A percentile compares a stretch with the other conserved stretches of the same genome.
Evolutionary conservation across 2,797 vertebrate genomes (phyloP).

Genomic region (Diceros bicornis): DNA sequence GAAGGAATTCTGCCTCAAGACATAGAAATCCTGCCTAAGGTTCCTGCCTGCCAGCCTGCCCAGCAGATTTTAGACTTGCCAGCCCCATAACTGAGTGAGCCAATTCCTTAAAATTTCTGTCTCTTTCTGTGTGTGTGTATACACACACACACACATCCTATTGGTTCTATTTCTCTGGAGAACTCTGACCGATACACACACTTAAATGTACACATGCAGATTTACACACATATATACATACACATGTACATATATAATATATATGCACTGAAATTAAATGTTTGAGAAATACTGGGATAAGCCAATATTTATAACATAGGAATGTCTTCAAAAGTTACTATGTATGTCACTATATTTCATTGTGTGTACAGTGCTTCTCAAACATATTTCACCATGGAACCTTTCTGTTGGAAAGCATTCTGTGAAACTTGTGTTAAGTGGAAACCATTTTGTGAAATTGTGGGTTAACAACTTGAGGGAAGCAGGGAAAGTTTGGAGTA

Average conservation of each 20-base stretch:
- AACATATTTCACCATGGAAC: constrained; percentile 51
- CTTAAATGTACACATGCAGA: not conserved
- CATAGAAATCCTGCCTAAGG: not conserved
- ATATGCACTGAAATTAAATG: not conserved
- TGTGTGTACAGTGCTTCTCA: constrained; percentile 13
- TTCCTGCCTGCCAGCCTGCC: not conserved
- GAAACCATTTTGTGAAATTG: not conserved
- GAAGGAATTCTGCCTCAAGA: not conserved
- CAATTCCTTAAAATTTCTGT: constrained; percentile 25
- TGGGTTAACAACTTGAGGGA: not conserved
- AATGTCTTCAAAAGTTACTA: not conserved
- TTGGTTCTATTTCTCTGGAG: not conserved
- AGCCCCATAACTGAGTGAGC: not conserved
- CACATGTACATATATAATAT: not conserved
- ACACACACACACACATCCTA: not conserved
- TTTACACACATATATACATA: not conserved
- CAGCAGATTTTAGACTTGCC: not conserved
- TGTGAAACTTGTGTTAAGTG: constrained; percentile 41
- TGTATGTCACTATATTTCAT: not conserved
- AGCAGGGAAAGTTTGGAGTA: not conserved
- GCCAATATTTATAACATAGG: constrained; percentile 37
- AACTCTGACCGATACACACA: not conserved
- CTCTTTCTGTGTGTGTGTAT: not conserved
- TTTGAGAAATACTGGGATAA: constrained; percentile 4
- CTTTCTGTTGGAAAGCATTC: constrained; percentile 34